Evolutionary conservation across 2,797 vertebrate species (phyloP).

Genomic region (Lophius americanus): DNA sequence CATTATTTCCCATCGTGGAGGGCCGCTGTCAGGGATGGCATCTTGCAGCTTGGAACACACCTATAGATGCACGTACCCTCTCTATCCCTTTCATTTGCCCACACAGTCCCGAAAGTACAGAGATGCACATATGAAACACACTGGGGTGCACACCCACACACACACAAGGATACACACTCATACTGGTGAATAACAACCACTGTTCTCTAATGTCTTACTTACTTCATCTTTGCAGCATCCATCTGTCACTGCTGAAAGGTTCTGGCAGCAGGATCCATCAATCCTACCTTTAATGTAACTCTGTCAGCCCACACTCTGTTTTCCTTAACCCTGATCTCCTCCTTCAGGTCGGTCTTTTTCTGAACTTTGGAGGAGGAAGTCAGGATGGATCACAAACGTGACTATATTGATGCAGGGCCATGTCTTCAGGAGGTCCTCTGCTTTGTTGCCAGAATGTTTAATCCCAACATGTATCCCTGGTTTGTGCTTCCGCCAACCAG

Average conservation of each 20-base stretch:
- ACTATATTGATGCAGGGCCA: conserved; percentile 36
- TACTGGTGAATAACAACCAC: conserved; percentile 71
- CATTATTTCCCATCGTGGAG: conserved; percentile 65
- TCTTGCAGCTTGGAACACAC: conserved; percentile 61
- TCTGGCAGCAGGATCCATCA: conserved; percentile 75
- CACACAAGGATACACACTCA: conserved; percentile 40
- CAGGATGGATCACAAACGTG: conserved; percentile 24
- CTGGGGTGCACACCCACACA: conserved; percentile 18
- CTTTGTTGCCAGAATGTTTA: conserved; percentile 31
- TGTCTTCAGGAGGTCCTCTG: conserved; percentile 18
- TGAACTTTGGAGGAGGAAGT: conserved; percentile 37
- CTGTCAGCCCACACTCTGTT: conserved; percentile 59
- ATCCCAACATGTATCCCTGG: conserved; percentile 40
- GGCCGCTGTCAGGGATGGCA: conserved; percentile 69
- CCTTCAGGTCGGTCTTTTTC: conserved; percentile 14
- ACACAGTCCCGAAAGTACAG: conserved; percentile 44
- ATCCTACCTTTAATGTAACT: conserved; percentile 70
- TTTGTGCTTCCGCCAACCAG: conserved; percentile 35
- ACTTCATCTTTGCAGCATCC: conserved; percentile 78
- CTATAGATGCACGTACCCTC: conserved; percentile 31
- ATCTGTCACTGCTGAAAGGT: conserved; percentile 80
- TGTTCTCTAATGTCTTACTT: conserved; percentile 83
- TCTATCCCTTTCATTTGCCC: conserved; percentile 38
- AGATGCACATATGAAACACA: conserved; percentile 26
- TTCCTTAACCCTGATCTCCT: conserved; percentile 35